Percentiles rank a stretch among this genome's conserved stretches.
These are phyloP conservation scores for Rhinopithecus roxellana DNA, from an alignment of 2,113 vertebrate genomes.

Conservation along the genomic window DNA sequence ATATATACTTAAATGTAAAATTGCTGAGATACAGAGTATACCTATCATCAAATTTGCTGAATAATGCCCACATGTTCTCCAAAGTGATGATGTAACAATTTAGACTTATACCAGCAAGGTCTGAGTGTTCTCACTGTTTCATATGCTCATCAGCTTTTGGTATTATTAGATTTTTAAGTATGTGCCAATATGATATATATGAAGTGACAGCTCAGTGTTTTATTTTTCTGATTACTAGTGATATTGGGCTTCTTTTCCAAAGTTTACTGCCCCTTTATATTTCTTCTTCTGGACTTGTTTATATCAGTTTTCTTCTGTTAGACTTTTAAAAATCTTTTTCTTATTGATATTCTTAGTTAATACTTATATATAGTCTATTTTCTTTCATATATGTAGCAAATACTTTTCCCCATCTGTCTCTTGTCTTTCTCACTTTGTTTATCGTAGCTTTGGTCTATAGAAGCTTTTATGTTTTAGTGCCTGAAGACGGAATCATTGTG, in stretches of 20 bases:
- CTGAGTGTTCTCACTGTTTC: not conserved
- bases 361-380: not conserved
- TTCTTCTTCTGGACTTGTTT: not conserved
- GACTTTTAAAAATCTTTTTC: not conserved
- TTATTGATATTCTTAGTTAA: not conserved
- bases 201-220: not conserved
- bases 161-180: not conserved
- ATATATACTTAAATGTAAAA: not conserved
- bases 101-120: not conserved
- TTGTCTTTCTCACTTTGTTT: not conserved
- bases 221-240: not conserved
- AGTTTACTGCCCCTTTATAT: not conserved
- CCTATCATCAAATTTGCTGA: not conserved
- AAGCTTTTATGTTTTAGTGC: not conserved
- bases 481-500: not conserved
- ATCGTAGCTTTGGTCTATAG: not conserved
- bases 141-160: not conserved
- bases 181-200: not conserved
- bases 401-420: not conserved
- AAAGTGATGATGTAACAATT: not conserved
- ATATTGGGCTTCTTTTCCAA: not conserved
- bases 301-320: not conserved
- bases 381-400: not conserved
- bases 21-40: not conserved
- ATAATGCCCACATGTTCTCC: not conserved